A percentile compares a stretch with the other conserved stretches of the same genome.
Evolutionary conservation across 2,888 invertebrate genomes (phyloP).

Genomic region (Apantesis nais): DNA sequence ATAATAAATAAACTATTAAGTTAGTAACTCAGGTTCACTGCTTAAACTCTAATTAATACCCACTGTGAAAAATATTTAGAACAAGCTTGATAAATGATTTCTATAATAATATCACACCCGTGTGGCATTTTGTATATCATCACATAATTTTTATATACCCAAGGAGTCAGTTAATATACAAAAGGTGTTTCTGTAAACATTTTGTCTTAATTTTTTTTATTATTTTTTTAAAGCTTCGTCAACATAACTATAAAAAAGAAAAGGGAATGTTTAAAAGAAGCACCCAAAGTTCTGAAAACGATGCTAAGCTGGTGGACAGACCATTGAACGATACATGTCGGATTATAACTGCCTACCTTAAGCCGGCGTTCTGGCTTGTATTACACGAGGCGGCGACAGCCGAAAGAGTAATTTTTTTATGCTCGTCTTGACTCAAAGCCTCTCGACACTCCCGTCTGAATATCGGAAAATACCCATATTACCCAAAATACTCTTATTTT

Average conservation of each 20-base stretch:
- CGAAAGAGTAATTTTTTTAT: background rate
- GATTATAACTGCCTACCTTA: slow-evolving; percentile 18
- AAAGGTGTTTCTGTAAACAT: too few relatives aligned
- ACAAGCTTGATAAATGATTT: too few relatives aligned
- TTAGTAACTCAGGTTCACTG: slow-evolving; percentile 6
- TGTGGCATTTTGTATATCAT: too few relatives aligned
- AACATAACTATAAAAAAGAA: slow-evolving; percentile 9
- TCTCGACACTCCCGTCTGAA: background rate
- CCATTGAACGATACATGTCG: background rate
- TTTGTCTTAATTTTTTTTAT: too few relatives aligned
- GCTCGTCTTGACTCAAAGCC: background rate
- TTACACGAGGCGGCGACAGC: background rate
- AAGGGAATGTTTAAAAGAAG: slow-evolving; percentile 6
- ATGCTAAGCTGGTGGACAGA: background rate
- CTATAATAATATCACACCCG: too few relatives aligned
- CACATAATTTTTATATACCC: too few relatives aligned
- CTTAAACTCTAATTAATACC: too few relatives aligned
- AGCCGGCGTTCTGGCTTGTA: background rate
- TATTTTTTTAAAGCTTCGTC: background rate
- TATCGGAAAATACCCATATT: background rate
- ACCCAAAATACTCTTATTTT: too few relatives aligned
- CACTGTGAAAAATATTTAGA: too few relatives aligned
- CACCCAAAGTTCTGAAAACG: background rate
- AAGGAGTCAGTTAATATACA: too few relatives aligned
- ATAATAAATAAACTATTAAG: slow-evolving; percentile 24